Base-by-base conservation (phyloP, 2,113 vertebrate species). In the Guaruba guarouba region DNA sequence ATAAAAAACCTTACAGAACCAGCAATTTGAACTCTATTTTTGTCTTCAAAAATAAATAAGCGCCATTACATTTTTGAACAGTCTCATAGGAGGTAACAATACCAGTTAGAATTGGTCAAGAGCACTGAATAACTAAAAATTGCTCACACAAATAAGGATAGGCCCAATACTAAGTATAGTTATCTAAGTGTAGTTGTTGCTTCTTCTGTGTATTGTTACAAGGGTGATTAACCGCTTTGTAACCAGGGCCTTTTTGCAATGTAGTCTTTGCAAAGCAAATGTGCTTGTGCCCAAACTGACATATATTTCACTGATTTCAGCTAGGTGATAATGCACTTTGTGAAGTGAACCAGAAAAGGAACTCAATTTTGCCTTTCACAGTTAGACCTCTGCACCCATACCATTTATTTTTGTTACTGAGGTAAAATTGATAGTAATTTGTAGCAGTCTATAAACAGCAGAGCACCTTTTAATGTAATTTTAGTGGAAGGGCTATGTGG, bases 11-110 rank as follows among this genome's bases (percentile, higher is more conserved):
- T 82, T 66, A n/a, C 44, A 70, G n/a, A 87, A 31, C 46, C 51
- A 80, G 63, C 57, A 86, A 64, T 94, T 93, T 84, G 29, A 90
- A 84, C 14, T 61, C 79, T 94, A n/a, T 88, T 96, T 96, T 71
- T 90, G 59, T 61, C 76, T 83, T 92, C 71, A 86, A 63, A 96
- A 81, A 51, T 71, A 85, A 94, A 12, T 59, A 77, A 68, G 41
- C 11, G 49, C 61, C 78, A 44, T 90, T 93, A 52, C 61, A 20
- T 88, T 93, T 95, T 88, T 9, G 4, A 79, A 61, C 17, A 4
- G 68, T 74, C 59, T 88, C 20, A 10, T 17, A 37, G 67, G 59
- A 90, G 31, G 61, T 66, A 74, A 59, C 27, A 44, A 57, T 73
- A 49, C 23, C 46, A 9, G 33, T 77, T 67, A 23, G 39, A 70